phyloP scores from a whole-genome alignment of 1,140 invertebrate species.

The Nixonia krombeini region DNA sequence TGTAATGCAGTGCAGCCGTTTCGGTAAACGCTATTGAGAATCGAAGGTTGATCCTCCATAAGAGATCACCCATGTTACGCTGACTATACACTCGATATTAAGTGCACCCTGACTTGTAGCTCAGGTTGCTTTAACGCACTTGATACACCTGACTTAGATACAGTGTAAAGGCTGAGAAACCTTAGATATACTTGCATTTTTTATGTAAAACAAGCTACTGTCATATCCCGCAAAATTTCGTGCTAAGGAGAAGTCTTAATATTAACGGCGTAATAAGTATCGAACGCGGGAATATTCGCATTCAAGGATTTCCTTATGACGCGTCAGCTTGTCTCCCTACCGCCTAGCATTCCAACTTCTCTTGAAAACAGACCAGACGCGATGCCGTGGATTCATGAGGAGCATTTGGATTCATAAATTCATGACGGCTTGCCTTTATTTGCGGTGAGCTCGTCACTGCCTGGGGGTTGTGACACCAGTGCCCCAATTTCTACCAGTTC shows the following conservation, averaged over 20 bases:
- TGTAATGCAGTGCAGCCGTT: slow-evolving; percentile 3
- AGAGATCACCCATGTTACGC: slow-evolving; percentile 8
- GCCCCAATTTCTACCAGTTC: slow-evolving; percentile 42
- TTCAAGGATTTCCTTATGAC: background rate
- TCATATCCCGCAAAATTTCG: no score
- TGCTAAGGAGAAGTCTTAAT: no score
- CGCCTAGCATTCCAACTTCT: background rate
- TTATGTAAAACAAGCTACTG: background rate
- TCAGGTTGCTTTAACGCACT: slow-evolving; percentile 14
- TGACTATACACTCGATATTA: slow-evolving; percentile 5
- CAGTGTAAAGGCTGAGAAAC: slow-evolving; percentile 1
- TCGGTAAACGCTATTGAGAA: slow-evolving; percentile 5
- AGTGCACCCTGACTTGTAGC: slow-evolving; percentile 2
- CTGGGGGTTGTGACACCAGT: no score
- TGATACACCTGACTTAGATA: slow-evolving; percentile 19
- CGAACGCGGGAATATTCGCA: no score
- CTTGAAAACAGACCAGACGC: no score
- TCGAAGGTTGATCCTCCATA: slow-evolving; percentile 17
- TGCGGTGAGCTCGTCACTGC: no score
- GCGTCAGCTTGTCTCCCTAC: no score
- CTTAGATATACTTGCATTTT: background rate
- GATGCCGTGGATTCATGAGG: no score
- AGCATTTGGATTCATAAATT: background rate
- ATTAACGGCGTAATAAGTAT: background rate
- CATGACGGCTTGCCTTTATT: background rate